These are phyloP conservation scores for Ariopsis seemanni DNA, from an alignment of 2,113 vertebrate species.

Conservation along the genomic window DNA sequence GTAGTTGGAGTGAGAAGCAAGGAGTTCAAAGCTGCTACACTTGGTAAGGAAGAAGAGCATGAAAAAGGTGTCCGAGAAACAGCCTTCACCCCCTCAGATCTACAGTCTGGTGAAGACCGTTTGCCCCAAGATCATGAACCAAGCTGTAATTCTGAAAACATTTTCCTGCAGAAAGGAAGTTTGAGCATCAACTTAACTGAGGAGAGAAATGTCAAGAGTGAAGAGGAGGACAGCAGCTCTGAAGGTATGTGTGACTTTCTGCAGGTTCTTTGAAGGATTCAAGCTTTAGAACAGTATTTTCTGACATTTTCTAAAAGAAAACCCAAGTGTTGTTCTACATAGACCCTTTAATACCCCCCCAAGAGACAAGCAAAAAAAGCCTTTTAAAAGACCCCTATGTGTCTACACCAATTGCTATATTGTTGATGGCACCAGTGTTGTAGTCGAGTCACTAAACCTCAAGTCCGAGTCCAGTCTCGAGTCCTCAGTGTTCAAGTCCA, in stretches of 20 bases:
- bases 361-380: background rate
- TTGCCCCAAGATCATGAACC: background rate
- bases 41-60: background rate
- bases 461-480: no score
- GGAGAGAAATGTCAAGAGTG: slow-evolving; percentile 39
- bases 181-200: background rate
- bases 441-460: no score
- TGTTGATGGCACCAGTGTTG: no score
- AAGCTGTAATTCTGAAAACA: background rate
- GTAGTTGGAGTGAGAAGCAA: slow-evolving; percentile 55
- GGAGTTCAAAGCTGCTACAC: slow-evolving; percentile 40
- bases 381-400: background rate
- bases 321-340: background rate
- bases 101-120: background rate
- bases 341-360: background rate
- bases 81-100: background rate
- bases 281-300: background rate
- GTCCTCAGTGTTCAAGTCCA: no score
- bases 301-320: background rate
- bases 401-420: background rate
- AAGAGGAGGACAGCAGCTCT: slow-evolving; percentile 77
- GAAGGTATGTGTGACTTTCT: slow-evolving; percentile 74
- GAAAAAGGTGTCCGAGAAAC: background rate
- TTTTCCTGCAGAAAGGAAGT: background rate
- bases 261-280: background rate